Base-by-base conservation (phyloP, 2,888 invertebrate genomes). In the Willowsia nigromaculata region DNA sequence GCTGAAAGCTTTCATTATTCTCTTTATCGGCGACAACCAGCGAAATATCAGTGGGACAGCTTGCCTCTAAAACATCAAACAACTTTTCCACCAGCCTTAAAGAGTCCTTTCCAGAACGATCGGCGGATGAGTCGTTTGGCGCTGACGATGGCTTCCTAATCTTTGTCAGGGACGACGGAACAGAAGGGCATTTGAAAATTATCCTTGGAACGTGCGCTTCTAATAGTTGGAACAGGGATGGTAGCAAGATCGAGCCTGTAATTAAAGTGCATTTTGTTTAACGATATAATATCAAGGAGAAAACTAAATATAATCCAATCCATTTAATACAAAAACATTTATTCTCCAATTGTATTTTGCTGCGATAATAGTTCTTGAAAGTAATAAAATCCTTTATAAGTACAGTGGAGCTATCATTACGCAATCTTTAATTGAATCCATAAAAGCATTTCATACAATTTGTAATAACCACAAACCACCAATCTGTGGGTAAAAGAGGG, bases 11-110 rank as follows among this genome's bases (percentile, higher is more conserved):
- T 62, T 7, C 80, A 33, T n/a, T n/a, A n/a, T 65, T 22, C 30
- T 53, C 68, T 56, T 13, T 68, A 50, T 80, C 78, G 27, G 80
- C 68, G 86, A 86, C 50, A 86, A 81, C 53, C 15, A 80, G 68
- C 25, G n/a, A 65, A 13, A 43, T 53, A 80, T 68, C 80, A 7
- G 18, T 71, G 25, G 86, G 68, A 86, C 86, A 86, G 68, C 33
- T 80, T 68, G 86, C 71, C n/a, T 86, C 86, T 27, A 86, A 62
- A 80, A 86, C 80, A 68, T 80, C 86, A 81, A 86, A 50, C 53
- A 86, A 53, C 30, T 71, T 80, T n/a, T 80, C 86, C 22, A 80
- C 68, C 2, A 80, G 50, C 43, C 25, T 80, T 81, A 86, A 71
- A 22, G 80, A 80, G 15, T 80, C 80, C 13, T 33, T 80, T 30